These are phyloP conservation scores for Callyntrura guangdongensis DNA, from an alignment of 2,888 invertebrate species.

Conservation along the genomic window DNA sequence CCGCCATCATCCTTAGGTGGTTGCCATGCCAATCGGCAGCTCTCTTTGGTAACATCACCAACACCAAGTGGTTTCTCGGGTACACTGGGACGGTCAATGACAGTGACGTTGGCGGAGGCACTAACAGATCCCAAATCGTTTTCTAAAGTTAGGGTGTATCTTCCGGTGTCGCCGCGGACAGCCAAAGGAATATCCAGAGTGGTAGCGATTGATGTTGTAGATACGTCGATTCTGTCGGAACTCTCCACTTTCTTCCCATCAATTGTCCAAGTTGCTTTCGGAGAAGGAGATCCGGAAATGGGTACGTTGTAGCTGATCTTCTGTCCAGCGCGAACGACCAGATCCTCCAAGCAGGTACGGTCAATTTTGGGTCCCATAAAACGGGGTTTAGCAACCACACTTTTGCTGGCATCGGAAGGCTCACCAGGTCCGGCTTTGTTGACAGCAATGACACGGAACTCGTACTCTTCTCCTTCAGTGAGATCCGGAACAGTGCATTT, in stretches of 20 bases:
- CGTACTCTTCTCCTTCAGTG: conserved; percentile 96
- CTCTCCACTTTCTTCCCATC: conserved; percentile 93
- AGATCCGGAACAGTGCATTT: conserved; percentile 93
- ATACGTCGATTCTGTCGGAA: conserved; percentile 95
- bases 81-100: conserved; percentile 93
- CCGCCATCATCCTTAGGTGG: conserved; percentile 98
- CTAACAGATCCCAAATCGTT: conserved; percentile 96
- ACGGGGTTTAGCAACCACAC: conserved; percentile 95
- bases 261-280: conserved; percentile 96
- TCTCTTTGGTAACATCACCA: conserved; percentile 92
- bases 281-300: conserved; percentile 98
- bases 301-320: conserved; percentile 97
- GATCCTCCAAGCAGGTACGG: conserved; percentile 95
- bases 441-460: conserved; percentile 96
- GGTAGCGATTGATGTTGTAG: conserved; percentile 94
- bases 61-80: conserved; percentile 97
- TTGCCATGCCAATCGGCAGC: conserved; percentile 96
- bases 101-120: conserved; percentile 94
- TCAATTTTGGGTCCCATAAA: conserved; percentile 98
- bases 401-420: conserved; percentile 95
- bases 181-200: conserved; percentile 90
- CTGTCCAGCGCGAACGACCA: conserved; percentile 96
- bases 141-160: conserved; percentile 95
- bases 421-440: conserved; percentile 95
- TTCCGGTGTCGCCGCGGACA: conserved; percentile 94